A percentile compares a stretch with the other conserved stretches of the same genome.
Evolutionary conservation across 1,140 invertebrate species (phyloP).

Genomic region (Monochamus saltuarius): DNA sequence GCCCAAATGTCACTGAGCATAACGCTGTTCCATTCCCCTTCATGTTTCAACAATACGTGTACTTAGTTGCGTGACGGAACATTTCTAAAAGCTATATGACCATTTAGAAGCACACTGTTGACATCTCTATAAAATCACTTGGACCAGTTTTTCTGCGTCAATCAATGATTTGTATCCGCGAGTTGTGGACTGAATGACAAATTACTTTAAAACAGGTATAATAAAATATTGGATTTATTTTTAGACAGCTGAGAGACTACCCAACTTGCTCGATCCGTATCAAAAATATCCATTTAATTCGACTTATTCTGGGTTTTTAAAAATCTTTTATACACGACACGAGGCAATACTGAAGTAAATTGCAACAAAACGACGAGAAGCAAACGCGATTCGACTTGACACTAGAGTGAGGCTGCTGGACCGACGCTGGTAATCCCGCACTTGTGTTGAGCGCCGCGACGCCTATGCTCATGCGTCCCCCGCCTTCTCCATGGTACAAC

Average conservation of each 20-base stretch:
- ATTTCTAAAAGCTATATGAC: too few species aligned
- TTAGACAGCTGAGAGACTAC: too few species aligned
- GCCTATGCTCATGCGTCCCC: conserved; percentile 51
- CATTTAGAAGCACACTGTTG: conserved; percentile 14
- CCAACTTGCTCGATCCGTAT: too few species aligned
- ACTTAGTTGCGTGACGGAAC: conserved; percentile 10
- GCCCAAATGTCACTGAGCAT: conserved; percentile 34
- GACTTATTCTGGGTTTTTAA: not conserved
- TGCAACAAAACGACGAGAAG: conserved; percentile 39
- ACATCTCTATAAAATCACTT: conserved; percentile 37
- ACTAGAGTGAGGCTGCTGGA: conserved; percentile 48
- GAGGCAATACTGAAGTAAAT: conserved; percentile 15
- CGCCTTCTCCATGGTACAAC: conserved; percentile 39
- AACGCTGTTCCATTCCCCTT: conserved; percentile 25
- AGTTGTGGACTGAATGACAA: conserved; percentile 35
- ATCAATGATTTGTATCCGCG: conserved; percentile 27
- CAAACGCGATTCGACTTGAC: conserved; percentile 38
- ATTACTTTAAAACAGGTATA: conserved; percentile 13
- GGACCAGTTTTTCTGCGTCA: conserved; percentile 38
- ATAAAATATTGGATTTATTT: not conserved
- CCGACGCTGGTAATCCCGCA: conserved; percentile 49
- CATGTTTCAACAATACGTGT: conserved; percentile 19
- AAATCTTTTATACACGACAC: conserved; percentile 4
- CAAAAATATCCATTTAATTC: not conserved
- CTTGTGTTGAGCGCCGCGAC: conserved; percentile 52